A percentile compares a stretch with the other conserved stretches of the same genome.
Evolutionary conservation across 2,113 vertebrate genomes (phyloP).

Genomic region (Vimba vimba): DNA sequence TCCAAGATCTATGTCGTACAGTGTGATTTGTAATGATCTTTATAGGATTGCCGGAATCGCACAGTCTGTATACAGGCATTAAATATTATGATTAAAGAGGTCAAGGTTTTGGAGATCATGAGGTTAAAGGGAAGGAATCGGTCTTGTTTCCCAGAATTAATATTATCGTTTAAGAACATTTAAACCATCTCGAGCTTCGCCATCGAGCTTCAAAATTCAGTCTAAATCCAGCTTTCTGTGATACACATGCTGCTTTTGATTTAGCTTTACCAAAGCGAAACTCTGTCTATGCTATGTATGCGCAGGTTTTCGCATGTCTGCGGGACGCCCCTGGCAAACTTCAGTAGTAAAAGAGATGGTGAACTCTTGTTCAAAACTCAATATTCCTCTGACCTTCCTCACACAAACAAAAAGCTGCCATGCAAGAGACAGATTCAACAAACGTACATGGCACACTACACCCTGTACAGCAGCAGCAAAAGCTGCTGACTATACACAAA

Average conservation of each 20-base stretch:
- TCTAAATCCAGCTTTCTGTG: not conserved
- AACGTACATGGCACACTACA: not conserved
- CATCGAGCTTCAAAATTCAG: not conserved
- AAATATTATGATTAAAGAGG: no score
- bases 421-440: conserved; percentile 2
- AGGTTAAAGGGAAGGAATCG: no score
- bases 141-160: not conserved
- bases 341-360: not conserved
- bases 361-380: conserved; percentile 17
- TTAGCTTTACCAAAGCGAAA: not conserved
- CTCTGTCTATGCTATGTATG: not conserved
- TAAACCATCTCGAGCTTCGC: not conserved
- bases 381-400: conserved; percentile 35
- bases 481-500: conserved; percentile 27
- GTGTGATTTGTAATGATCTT: no score
- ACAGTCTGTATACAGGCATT: no score
- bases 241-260: not conserved
- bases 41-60: no score
- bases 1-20: no score
- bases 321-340: not conserved
- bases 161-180: not conserved
- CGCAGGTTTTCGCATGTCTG: not conserved
- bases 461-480: not conserved
- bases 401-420: conserved; percentile 29
- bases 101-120: no score